Evolutionary conservation across 2,888 invertebrate species (phyloP).

Genomic region (Hylaea fasciaria): DNA sequence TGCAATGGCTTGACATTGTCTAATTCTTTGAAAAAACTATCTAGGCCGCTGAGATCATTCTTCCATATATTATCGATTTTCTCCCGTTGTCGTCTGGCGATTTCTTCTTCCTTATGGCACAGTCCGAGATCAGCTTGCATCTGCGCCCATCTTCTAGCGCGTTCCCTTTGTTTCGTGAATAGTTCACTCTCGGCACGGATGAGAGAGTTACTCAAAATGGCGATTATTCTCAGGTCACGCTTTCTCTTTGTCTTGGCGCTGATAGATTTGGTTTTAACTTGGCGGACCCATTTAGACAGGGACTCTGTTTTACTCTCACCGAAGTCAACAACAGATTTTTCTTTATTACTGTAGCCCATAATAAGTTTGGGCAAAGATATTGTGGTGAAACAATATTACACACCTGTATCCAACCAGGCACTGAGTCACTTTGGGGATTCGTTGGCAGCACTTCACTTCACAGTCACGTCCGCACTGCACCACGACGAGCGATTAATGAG

Average conservation of each 20-base stretch:
- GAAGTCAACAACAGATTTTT: constrained; percentile 79
- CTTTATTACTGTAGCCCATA: constrained; percentile 79
- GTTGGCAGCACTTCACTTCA: constrained; percentile 65
- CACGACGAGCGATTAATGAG: constrained; percentile 58
- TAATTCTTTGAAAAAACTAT: constrained; percentile 87
- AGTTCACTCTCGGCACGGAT: constrained; percentile 86
- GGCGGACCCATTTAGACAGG: constrained; percentile 86
- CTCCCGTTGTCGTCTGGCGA: constrained; percentile 71
- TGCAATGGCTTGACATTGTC: constrained; percentile 82
- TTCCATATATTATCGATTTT: constrained; percentile 82
- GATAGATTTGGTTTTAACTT: constrained; percentile 86
- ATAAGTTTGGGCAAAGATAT: constrained; percentile 63
- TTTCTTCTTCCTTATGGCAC: constrained; percentile 76
- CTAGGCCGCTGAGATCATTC: constrained; percentile 87
- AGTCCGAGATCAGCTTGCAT: constrained; percentile 82
- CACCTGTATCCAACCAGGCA: constrained; percentile 82
- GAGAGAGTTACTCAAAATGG: constrained; percentile 86
- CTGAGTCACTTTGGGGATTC: constrained; percentile 62
- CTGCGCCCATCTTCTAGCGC: constrained; percentile 86
- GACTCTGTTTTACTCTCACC: constrained; percentile 85
- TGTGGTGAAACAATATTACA: constrained; percentile 72
- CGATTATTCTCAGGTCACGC: constrained; percentile 87
- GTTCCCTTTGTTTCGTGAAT: constrained; percentile 85
- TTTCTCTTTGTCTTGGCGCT: constrained; percentile 84
- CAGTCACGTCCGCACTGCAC: constrained; percentile 65